Conservation (phyloP, 2,888 invertebrate species). For the Dimorphilus gyrociliatus region DNA sequence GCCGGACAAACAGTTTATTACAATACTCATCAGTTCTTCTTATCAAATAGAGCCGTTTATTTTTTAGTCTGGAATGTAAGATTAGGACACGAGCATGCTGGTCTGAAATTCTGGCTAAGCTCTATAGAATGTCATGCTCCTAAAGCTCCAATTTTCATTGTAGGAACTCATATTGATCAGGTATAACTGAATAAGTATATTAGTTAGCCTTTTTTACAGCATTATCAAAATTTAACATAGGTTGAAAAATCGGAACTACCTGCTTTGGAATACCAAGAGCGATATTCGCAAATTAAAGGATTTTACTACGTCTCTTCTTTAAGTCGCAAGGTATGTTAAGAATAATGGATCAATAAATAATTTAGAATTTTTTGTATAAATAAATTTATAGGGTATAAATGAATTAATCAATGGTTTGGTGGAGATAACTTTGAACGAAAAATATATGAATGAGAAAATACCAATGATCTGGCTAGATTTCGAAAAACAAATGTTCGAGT, state of each 20-base stretch:
- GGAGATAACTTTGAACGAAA: constrained; percentile 18
- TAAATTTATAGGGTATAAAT: constrained; percentile 16
- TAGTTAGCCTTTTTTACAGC: too few relatives aligned
- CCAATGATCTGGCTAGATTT: too few relatives aligned
- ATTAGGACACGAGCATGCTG: constrained; percentile 18
- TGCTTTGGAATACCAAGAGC: constrained; percentile 15
- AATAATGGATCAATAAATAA: too few relatives aligned
- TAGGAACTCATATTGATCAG: constrained; percentile 20
- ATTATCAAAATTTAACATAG: constrained; percentile 7
- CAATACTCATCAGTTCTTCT: constrained; percentile 33
- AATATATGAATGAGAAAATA: constrained; percentile 28
- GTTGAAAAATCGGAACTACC: constrained; percentile 20
- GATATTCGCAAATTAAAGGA: constrained; percentile 23
- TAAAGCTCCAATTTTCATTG: constrained; percentile 17
- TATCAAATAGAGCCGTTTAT: constrained; percentile 17
- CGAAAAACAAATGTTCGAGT: too few relatives aligned
- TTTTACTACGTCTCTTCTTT: constrained; percentile 27
- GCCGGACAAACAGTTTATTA: constrained; percentile 38
- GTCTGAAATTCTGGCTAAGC: constrained; percentile 20
- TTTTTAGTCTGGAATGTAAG: constrained; percentile 19
- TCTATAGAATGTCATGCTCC: constrained; percentile 20
- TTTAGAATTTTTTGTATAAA: too few relatives aligned
- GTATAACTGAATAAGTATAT: too few relatives aligned
- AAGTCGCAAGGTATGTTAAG: constrained; percentile 17
- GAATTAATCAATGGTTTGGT: constrained; percentile 16